Base-by-base conservation (phyloP, 2,113 vertebrate genomes). In the Asarcornis scutulata region DNA sequence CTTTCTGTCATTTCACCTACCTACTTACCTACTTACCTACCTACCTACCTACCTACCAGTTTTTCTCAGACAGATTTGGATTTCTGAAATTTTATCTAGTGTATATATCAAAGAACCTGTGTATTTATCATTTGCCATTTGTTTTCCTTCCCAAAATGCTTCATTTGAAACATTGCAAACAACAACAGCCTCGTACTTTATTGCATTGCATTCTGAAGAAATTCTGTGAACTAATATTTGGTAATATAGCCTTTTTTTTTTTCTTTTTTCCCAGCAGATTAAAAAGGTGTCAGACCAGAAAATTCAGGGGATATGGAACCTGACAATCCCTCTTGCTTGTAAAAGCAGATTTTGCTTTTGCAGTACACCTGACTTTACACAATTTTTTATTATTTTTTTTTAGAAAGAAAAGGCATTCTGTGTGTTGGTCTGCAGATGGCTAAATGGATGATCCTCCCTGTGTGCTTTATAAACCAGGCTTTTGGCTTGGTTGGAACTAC, bases 371-470 rank as follows among this genome's bases (percentile, higher is more conserved):
- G 84, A 82, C 44, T 81, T 88, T 16, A 79, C 44, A 60, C 38
- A 13, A 67, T 18, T 92, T 91, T 88, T 74, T 50, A 67, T 18
- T 92, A 89, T 88, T 74, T 50, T 32, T 95, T 90, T 90, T 92
- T 36, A 83, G 55, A 77, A 95, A 93, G 77, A 87, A 91, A 88
- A 29, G 42, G 67, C 50, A 52, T 78, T 75, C 26, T 81, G 42
- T 75, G 60, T 48, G 84, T 95, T 93, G 66, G 56, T 86, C 56
- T 96, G 89, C 68, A 86, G 86, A 74, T 72, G 52, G 38, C 48
- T 74, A 42, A 62, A 86, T 40, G 77, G 58, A 27, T 60, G 68
- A 53, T 82, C 10, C 1, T 87, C 66, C 69, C 77, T 48, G 13
- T 64, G 77, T 81, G 81, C 38, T 75, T 86, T 91, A 52, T 55